Evolutionary conservation across 2,888 invertebrate genomes (phyloP).

Genomic region (Trachelus troglodyta): DNA sequence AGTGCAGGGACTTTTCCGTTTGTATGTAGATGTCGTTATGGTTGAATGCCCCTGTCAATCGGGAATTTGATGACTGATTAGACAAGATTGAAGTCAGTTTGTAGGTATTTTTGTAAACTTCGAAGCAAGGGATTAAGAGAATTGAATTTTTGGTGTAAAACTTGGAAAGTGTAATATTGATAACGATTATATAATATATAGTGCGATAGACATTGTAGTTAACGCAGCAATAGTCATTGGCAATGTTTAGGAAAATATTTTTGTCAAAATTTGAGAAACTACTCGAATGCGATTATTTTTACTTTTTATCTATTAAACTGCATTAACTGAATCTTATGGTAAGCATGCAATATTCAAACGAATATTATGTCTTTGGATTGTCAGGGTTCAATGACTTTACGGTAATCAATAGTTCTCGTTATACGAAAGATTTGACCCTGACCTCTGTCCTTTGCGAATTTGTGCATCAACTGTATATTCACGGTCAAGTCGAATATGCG

Average conservation of each 20-base stretch:
- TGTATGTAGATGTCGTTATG: neutral
- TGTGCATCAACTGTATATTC: neutral
- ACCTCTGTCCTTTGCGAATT: neutral
- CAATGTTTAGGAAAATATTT: neutral
- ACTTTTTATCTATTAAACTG: neutral
- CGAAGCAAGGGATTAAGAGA: neutral
- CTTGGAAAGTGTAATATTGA: neutral
- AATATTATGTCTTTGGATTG: neutral
- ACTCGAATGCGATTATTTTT: neutral
- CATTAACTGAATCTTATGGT: neutral
- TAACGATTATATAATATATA: neutral
- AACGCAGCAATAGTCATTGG: neutral
- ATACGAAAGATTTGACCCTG: neutral
- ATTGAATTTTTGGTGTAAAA: neutral
- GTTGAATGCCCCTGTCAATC: neutral
- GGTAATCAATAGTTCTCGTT: neutral
- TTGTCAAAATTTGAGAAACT: neutral
- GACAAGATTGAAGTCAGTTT: neutral
- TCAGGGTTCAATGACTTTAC: neutral
- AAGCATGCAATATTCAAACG: neutral
- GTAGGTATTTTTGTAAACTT: neutral
- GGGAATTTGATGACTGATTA: neutral
- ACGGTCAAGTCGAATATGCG: neutral
- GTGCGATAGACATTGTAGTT: neutral
- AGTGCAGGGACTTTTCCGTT: neutral